Conservation (phyloP, 2,888 invertebrate species). For the Odontocerum albicorne region DNA sequence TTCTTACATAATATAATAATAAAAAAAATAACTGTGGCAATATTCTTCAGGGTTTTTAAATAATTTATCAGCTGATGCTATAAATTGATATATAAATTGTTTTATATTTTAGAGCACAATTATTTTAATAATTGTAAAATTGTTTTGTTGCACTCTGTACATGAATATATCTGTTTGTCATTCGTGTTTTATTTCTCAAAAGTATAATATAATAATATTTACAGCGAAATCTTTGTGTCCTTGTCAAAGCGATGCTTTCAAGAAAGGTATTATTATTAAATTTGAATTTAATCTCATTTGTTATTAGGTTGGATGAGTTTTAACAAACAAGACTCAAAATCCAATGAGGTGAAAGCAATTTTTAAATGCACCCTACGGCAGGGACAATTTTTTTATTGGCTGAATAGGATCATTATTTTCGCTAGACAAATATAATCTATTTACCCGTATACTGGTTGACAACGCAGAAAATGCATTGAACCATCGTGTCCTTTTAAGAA, state of each 20-base stretch:
- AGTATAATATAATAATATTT: conserved; percentile 14
- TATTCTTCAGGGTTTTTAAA: too few relatives aligned
- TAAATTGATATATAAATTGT: too few relatives aligned
- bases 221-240: conserved; percentile 11
- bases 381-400: conserved; percentile 29
- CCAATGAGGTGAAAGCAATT: conserved; percentile 33
- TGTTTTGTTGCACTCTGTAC: too few relatives aligned
- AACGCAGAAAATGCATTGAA: conserved; percentile 25
- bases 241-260: conserved; percentile 14
- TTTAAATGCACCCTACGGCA: conserved; percentile 21
- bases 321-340: conserved; percentile 20
- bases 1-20: too few relatives aligned
- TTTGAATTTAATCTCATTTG: conserved; percentile 33
- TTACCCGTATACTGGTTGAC: conserved; percentile 31
- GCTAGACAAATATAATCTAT: conserved; percentile 35
- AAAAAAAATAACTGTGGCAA: too few relatives aligned
- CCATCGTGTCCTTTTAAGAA: conserved; percentile 21
- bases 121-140: too few relatives aligned
- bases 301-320: conserved; percentile 23
- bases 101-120: too few relatives aligned
- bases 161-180: too few relatives aligned
- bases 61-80: too few relatives aligned
- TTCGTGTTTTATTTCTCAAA: too few relatives aligned
- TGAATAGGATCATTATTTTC: conserved; percentile 35
- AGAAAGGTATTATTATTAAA: conserved; percentile 30